Conservation (phyloP, 2,113 vertebrate species). For the Nesoenas mayeri region DNA sequence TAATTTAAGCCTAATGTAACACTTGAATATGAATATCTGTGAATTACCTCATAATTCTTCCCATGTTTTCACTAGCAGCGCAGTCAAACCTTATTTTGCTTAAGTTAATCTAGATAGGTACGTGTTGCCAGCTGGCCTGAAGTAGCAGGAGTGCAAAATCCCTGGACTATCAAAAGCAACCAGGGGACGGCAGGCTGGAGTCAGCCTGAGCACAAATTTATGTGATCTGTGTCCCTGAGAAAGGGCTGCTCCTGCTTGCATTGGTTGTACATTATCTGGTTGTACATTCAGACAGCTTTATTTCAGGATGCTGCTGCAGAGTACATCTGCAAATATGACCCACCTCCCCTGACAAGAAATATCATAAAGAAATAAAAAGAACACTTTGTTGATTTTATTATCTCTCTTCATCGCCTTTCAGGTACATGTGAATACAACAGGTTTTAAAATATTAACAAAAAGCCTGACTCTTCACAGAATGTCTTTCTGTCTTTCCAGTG, state of each 20-base stretch:
- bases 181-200: background rate
- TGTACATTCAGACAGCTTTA: background rate
- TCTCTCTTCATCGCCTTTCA: background rate
- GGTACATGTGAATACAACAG: background rate
- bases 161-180: background rate
- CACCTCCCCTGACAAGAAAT: background rate
- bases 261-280: background rate
- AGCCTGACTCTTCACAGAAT: background rate
- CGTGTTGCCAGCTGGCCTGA: background rate
- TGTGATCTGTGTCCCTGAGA: background rate
- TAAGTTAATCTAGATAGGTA: background rate
- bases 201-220: background rate
- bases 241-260: background rate
- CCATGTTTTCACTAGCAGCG: background rate
- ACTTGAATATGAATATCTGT: background rate
- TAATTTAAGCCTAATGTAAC: background rate
- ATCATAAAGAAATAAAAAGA: background rate
- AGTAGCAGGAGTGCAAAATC: background rate
- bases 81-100: background rate
- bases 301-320: background rate
- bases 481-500: background rate
- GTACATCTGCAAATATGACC: background rate
- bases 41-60: background rate
- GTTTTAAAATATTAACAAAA: background rate
- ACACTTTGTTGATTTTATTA: fast-evolving